Evolutionary conservation across 2,113 vertebrate genomes (phyloP).

Genomic region (Recurvirostra avosetta): DNA sequence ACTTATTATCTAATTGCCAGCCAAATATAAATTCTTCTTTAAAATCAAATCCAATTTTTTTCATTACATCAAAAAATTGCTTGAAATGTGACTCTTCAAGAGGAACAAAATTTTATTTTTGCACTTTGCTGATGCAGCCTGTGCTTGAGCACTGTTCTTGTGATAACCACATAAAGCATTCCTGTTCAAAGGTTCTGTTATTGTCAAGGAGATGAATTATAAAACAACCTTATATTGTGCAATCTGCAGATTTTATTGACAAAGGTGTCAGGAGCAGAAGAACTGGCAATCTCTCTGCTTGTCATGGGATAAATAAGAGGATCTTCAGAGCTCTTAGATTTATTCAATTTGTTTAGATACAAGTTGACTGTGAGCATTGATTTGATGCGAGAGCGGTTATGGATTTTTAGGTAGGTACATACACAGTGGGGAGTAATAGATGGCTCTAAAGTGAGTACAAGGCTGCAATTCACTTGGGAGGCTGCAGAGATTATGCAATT

Average conservation of each 20-base stretch:
- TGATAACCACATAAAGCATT: conserved; percentile 23
- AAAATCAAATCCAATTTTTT: conserved; percentile 39
- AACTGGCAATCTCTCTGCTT: conserved; percentile 67
- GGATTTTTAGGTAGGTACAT: conserved; percentile 66
- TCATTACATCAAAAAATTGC: background rate
- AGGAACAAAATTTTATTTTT: background rate
- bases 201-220: conserved; percentile 75
- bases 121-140: background rate
- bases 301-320: conserved; percentile 70
- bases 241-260: conserved; percentile 75
- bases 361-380: conserved; percentile 70
- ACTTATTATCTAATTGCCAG: conserved; percentile 20
- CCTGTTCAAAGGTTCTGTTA: conserved; percentile 48
- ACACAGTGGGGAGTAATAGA: conserved; percentile 17
- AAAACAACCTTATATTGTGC: conserved; percentile 71
- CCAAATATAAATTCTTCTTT: conserved; percentile 50
- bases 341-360: conserved; percentile 76
- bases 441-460: conserved; percentile 9
- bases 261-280: conserved; percentile 70
- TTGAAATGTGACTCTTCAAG: background rate
- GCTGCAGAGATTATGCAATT: background rate
- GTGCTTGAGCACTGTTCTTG: background rate
- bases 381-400: conserved; percentile 55
- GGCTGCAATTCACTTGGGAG: background rate
- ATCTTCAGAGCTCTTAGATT: conserved; percentile 61